Base-by-base conservation (phyloP, 2,888 invertebrate species). In the Sinotaia quadrata region DNA sequence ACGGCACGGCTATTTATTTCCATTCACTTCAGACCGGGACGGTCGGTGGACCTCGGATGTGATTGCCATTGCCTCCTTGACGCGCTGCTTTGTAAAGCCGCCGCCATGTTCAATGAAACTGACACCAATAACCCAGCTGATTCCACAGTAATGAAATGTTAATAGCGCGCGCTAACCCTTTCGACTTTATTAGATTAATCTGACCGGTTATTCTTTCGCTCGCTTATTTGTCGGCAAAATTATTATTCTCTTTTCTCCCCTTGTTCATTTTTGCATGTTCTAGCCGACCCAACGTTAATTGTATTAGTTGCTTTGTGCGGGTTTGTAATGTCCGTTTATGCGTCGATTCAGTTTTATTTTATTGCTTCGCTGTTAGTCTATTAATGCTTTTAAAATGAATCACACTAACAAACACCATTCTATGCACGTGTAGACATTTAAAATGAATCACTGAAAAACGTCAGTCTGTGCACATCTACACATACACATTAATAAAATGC, bases 121-220 rank as follows among this genome's bases (percentile, higher is more conserved):
- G 52, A 49, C 51, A 51, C 49, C 51, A 62, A 62, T 62, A 62
- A 52, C 62, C 62, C 52, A 52, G 34, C 62, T 62, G 52, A 62
- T 62, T 62, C 62, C 36, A 49, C 62, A 24, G 31, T 52, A 62
- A 62, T 62, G 62, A 62, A 62, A 62, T 62, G 62, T 62, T 62
- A 62, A 62, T 62, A 62, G 62, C 51, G 51, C 62, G 37, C 51
- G 52, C 62, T 21, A 21, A 33, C 49, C 29, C 58, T 27, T 8
- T 29, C 36, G 15, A 52, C 34, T 62, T 62, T 62, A 62, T 62
- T 62, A 62, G 62, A 62, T 62, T 52, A 62, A 51, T 62, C 51
- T 36, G 49, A 49, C 60, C 34, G 2, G 21, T 15, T 37, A 10
- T 31, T 37, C 27, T 24, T 36, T 37, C 2, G 10, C 24, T n/a